Conservation (phyloP, 2,888 invertebrate genomes). For the Caradrina kadenii region DNA sequence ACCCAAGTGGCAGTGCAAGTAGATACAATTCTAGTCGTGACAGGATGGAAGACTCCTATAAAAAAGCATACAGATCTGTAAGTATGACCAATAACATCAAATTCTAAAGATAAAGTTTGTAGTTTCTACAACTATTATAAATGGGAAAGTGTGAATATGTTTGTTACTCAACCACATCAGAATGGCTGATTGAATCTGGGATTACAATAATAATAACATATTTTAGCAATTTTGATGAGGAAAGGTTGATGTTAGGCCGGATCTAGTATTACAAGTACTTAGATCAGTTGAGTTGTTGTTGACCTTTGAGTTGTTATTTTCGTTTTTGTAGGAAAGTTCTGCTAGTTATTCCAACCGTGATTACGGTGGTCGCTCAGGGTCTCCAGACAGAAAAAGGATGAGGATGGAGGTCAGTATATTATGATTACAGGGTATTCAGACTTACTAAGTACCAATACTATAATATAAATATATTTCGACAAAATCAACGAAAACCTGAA, state of each 20-base stretch:
- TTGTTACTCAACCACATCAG: no score
- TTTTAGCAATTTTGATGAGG: no score
- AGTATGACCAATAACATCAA: slow-evolving; percentile 58
- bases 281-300: background rate
- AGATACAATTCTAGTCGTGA: slow-evolving; percentile 83
- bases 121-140: no score
- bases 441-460: slow-evolving; percentile 30
- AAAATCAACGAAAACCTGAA: slow-evolving; percentile 44
- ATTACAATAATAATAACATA: no score
- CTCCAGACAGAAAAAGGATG: slow-evolving; percentile 92
- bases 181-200: no score
- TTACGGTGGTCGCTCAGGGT: slow-evolving; percentile 90
- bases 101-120: background rate
- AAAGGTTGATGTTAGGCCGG: no score
- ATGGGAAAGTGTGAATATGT: no score
- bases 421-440: slow-evolving; percentile 36
- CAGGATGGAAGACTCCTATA: slow-evolving; percentile 86
- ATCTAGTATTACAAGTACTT: no score
- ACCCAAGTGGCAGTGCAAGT: slow-evolving; percentile 79
- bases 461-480: slow-evolving; percentile 40
- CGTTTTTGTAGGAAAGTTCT: slow-evolving; percentile 81
- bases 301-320: background rate
- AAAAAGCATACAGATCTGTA: slow-evolving; percentile 87
- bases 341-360: slow-evolving; percentile 89
- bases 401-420: slow-evolving; percentile 90